Evolutionary conservation across 1,140 invertebrate species (phyloP), one percentile per base, ranked within the genome.

Genomic region (Oryctes rhinoceros): DNA sequence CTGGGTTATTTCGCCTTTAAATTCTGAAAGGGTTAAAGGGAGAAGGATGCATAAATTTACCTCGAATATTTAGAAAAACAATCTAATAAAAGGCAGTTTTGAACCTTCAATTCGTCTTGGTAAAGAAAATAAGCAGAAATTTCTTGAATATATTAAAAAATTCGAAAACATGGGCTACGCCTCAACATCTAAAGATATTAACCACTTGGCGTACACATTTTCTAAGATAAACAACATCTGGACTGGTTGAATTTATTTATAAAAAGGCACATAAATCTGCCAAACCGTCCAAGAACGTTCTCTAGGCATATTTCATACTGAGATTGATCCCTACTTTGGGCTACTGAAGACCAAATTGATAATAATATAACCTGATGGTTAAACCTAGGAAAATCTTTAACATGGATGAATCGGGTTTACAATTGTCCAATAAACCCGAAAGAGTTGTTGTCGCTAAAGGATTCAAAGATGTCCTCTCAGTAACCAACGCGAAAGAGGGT

Each of bases 401-500:
- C 79, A 87, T 87, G 83, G 87, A 88, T 67, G 86, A 88, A 81
- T 74, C 84, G 4, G 84, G 85, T 6, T 39, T 88, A 24, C 87
- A 88, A 82, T 37, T 88, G 7, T 88, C 86, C 71, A 88, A 87
- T 82, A 85, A 85, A 82, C 79, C 85, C 37, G 85, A 84, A 37
- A 84, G 87, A 83, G 85, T 89, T n/a, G 18, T 88, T 77, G 86
- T 87, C 7, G 85, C 62, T 1, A 89, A 87, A 85, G 85, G 85
- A 82, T 44, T 0, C 24, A 30, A 30, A 30, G 24, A 30, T 30
- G 24, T 1, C 24, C 24, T 1, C 24, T 30, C 24, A 30, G 24
- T 30, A 30, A 30, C 24, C 2, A 30, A 2, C 2, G 0, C 24
- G 24, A 2, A 30, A 30, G 2, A 30, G 24, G 24, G 24, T 30